Evolutionary conservation across 2,797 vertebrate species (phyloP).

Genomic region (Bothrops alternatus): DNA sequence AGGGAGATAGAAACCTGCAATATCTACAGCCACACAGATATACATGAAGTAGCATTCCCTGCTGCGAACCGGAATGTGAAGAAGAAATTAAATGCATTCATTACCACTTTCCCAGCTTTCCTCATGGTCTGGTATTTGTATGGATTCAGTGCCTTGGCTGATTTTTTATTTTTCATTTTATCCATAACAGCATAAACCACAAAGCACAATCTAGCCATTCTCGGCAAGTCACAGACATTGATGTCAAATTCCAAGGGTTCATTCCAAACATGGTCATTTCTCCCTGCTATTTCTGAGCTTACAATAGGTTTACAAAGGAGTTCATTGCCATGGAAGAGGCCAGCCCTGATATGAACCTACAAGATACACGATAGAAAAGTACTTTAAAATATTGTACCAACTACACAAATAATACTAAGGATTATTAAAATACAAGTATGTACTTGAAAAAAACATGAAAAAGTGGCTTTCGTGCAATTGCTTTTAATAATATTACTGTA

Average conservation of each 20-base stretch:
- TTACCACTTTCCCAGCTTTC: constrained; percentile 87
- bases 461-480: not conserved
- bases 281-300: constrained; percentile 88
- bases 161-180: constrained; percentile 94
- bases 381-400: not conserved
- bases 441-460: not conserved
- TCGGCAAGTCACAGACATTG: constrained; percentile 86
- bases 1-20: not conserved
- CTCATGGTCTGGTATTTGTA: constrained; percentile 95
- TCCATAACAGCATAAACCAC: constrained; percentile 94
- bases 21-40: not conserved
- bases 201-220: constrained; percentile 97
- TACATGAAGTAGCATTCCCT: not conserved
- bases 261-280: constrained; percentile 89
- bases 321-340: constrained; percentile 95
- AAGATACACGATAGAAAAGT: constrained; percentile 2
- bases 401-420: not conserved
- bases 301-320: constrained; percentile 90
- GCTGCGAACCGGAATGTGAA: not conserved
- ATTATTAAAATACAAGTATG: not conserved
- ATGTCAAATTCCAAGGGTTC: constrained; percentile 91
- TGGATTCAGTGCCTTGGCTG: constrained; percentile 85
- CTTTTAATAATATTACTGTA: not conserved
- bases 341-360: constrained; percentile 94
- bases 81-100: constrained; percentile 23